A percentile compares a stretch with the other conserved stretches of the same genome.
Evolutionary conservation across 1,140 invertebrate species (phyloP).

Genomic region (Drosophila pseudoobscura): DNA sequence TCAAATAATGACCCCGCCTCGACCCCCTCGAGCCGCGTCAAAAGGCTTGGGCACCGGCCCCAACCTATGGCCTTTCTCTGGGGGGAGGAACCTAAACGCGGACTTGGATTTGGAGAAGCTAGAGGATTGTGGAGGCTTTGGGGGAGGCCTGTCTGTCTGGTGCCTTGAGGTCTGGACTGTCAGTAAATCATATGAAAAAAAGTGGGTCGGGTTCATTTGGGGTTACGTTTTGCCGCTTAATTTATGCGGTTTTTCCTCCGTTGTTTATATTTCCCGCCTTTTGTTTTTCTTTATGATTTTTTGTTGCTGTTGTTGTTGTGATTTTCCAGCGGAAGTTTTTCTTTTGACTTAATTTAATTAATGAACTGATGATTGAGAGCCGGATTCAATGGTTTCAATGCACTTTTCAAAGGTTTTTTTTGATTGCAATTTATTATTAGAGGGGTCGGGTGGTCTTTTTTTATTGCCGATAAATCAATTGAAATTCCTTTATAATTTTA

Average conservation of each 20-base stretch:
- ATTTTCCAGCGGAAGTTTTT: slow-evolving; percentile 50
- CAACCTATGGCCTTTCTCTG: slow-evolving; percentile 26
- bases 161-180: slow-evolving; percentile 32
- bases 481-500: slow-evolving; percentile 39
- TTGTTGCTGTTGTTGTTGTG: slow-evolving; percentile 18
- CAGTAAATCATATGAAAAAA: slow-evolving; percentile 63
- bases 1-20: slow-evolving; percentile 39
- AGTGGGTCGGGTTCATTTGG: slow-evolving; percentile 46
- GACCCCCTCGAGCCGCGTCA: slow-evolving; percentile 26
- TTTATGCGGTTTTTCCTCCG: slow-evolving; percentile 67
- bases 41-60: slow-evolving; percentile 21
- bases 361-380: slow-evolving; percentile 60
- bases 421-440: slow-evolving; percentile 1
- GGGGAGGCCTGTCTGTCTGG: slow-evolving; percentile 30
- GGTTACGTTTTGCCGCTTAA: slow-evolving; percentile 52
- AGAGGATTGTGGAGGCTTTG: not conserved
- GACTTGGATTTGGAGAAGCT: slow-evolving; percentile 8
- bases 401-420: slow-evolving; percentile 26
- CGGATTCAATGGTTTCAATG: slow-evolving; percentile 16
- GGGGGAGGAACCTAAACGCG: slow-evolving; percentile 2
- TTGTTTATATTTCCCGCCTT: not conserved
- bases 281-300: slow-evolving; percentile 37
- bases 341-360: slow-evolving; percentile 59
- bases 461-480: slow-evolving; percentile 55
- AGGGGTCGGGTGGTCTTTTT: not conserved